Evolutionary conservation across 2,888 invertebrate species (phyloP), one percentile per base, ranked within the genome.

Genomic region (Stramonita haemastoma): DNA sequence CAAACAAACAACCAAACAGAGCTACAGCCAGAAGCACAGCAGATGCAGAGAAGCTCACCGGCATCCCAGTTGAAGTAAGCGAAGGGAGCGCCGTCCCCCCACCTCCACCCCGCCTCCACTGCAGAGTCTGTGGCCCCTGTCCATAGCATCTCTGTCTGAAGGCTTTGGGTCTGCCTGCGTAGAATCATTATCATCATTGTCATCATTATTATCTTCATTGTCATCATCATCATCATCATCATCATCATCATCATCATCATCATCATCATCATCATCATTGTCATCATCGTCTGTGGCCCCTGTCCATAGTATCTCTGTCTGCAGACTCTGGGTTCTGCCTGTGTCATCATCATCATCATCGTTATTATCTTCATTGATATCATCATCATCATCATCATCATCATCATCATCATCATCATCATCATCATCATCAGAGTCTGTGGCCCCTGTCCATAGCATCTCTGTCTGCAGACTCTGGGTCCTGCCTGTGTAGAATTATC

Each of bases 41-140:
- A 46, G 77, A 29, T 83, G 34, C 66, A 32, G 19, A 57, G 19
- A 26, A n/a, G 13, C n/a, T 34, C 22, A 92, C 92, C 88, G 32
- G 85, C 73, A 46, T 92, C 91, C 94, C 95, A 95, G 92, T 95
- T 93, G 66, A 95, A 87, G 90, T 92, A 95, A 56, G 93, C 91
- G 89, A 95, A 94, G 6, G 95, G 94, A 17, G 92, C 81, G 0
- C 92, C 91, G 89, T 95, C 93, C 2, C 91, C 91, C 95, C 95
- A 95, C 34, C 84, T 89, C 94, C 94, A 95, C 0, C 94, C 94
- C 15, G 90, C 91, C 84, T 93, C 93, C 57, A 84, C 86, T 36
- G 91, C 91, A 13, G 93, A 90, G 89, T 94, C 93, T 87, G 94
- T 95, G 73, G 93, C 93, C 6, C 95, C 95, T 56, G 93, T 93